Conservation (phyloP, 2,113 vertebrate species). For the Grus americana region DNA sequence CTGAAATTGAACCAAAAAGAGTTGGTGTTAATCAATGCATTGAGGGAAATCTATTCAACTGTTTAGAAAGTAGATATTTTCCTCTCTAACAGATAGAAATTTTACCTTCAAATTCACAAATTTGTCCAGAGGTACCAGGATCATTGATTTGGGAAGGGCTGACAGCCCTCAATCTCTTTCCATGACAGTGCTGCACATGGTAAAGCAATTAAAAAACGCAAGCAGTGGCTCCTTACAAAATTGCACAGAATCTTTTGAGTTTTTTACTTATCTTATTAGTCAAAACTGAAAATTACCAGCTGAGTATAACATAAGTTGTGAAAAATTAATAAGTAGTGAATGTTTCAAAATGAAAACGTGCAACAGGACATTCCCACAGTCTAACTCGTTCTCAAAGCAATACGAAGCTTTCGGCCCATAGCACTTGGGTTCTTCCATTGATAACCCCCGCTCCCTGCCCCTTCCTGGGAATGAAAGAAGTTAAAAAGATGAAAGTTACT, state of each 20-base stretch:
- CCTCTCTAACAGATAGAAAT: not conserved
- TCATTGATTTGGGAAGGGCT: not conserved
- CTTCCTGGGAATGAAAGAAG: not conserved
- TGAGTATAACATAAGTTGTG: not conserved
- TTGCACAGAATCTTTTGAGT: not conserved
- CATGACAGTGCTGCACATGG: not conserved
- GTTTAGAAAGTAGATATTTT: constrained; percentile 35
- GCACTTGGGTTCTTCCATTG: not conserved
- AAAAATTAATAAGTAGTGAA: not conserved
- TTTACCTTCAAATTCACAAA: not conserved
- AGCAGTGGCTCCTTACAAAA: not conserved
- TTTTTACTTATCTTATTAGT: not conserved
- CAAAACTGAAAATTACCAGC: not conserved
- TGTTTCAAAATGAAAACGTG: not conserved
- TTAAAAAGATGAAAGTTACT: not conserved
- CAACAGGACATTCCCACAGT: not conserved
- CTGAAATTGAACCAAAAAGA: constrained; percentile 53
- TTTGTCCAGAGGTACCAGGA: not conserved
- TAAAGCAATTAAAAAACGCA: not conserved
- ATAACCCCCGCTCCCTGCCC: fast-evolving
- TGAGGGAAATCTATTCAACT: constrained; percentile 33
- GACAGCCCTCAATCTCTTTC: not conserved
- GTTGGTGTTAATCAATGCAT: constrained; percentile 56
- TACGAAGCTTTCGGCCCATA: fast-evolving
- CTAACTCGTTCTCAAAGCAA: not conserved